These are phyloP conservation scores for Sebastes nivosus DNA, from an alignment of 2,797 vertebrate species.

Conservation along the genomic window DNA sequence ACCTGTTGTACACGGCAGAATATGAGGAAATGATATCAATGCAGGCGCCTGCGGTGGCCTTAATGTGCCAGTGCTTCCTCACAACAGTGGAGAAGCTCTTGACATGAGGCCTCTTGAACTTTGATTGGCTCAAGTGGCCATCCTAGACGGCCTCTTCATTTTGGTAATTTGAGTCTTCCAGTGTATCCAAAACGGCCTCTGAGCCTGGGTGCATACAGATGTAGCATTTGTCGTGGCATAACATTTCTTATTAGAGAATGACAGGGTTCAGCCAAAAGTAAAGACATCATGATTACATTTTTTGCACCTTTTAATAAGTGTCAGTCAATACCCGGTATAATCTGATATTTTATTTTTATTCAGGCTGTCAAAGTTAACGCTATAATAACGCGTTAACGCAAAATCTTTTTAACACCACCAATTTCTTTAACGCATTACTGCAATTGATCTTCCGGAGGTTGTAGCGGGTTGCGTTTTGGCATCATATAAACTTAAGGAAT, in stretches of 20 bases:
- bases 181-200: constrained; percentile 7
- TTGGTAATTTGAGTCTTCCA: constrained; percentile 20
- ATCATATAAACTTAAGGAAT: no score
- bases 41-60: background rate
- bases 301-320: background rate
- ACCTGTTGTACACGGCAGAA: constrained; percentile 15
- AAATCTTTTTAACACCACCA: no score
- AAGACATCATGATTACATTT: background rate
- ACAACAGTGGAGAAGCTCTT: constrained; percentile 29
- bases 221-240: background rate
- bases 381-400: no score
- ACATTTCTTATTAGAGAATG: background rate
- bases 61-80: constrained; percentile 7
- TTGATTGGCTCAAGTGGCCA: constrained; percentile 54
- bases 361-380: no score
- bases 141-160: constrained; percentile 43
- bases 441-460: no score
- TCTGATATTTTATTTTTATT: background rate
- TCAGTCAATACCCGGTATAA: background rate
- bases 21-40: constrained; percentile 16
- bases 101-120: constrained; percentile 51
- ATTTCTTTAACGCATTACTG: no score
- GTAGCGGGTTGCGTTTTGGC: no score
- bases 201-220: background rate
- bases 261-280: background rate